These are phyloP conservation scores for Bombylius discolor DNA, from an alignment of 2,888 invertebrate genomes.

Conservation along the genomic window DNA sequence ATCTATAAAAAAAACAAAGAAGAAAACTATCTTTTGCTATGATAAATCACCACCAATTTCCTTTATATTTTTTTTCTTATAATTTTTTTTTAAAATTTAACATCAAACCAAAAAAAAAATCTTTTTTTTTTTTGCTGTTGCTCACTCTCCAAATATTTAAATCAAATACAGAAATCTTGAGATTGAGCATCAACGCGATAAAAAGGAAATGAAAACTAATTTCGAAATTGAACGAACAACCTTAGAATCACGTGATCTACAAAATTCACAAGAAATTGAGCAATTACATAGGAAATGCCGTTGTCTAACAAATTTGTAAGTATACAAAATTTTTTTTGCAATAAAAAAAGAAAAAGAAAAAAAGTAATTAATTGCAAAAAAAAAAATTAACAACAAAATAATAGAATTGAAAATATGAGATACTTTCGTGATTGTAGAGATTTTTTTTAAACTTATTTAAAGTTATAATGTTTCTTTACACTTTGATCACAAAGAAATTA, in stretches of 20 bases:
- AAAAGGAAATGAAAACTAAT: conserved; percentile 34
- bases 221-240: conserved; percentile 33
- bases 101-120: neutral
- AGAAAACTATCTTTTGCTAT: too few species aligned
- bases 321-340: conserved; percentile 14
- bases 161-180: conserved; percentile 37
- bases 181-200: conserved; percentile 32
- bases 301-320: conserved; percentile 45
- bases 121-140: neutral
- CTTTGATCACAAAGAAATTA: too few species aligned
- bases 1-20: too few species aligned
- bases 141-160: neutral
- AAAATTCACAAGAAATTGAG: conserved; percentile 42
- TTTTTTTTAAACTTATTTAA: too few species aligned
- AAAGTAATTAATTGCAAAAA: neutral
- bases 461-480: too few species aligned
- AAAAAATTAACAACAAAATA: neutral
- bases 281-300: conserved; percentile 44
- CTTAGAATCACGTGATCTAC: conserved; percentile 37
- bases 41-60: neutral
- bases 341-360: neutral
- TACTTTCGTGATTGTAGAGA: too few species aligned
- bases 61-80: neutral
- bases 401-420: too few species aligned
- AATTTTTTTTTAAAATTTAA: neutral